Evolutionary conservation across 1,140 invertebrate genomes (phyloP), one percentile per base, ranked within the genome.

Genomic region (Ooceraea biroi): DNA sequence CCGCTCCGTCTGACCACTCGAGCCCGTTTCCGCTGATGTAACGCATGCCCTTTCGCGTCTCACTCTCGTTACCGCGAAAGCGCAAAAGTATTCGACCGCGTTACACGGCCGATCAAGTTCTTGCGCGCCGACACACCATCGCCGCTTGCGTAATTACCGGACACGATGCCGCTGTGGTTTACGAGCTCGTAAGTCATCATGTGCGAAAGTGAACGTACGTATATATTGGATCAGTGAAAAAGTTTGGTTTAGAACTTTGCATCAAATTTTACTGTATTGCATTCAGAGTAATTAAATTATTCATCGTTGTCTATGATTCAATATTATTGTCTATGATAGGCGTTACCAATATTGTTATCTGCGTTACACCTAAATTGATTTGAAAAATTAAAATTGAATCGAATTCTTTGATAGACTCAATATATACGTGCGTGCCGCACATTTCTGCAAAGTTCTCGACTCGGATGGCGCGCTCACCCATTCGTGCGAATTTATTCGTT

Each of bases 201-300:
- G 19, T 12, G 55, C 52, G 68, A 73, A 73, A 82, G 77, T 82
- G 77, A 80, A 58, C 19, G 50, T 41, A 36, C 61, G 36, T 69
- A 41, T 72, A n/a, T n/a, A n/a, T n/a, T n/a, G n/a, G n/a, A n/a
- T n/a, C n/a, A n/a, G n/a, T n/a, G n/a, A n/a, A n/a, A n/a, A n/a
- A n/a, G n/a, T n/a, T n/a, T n/a, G n/a, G n/a, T n/a, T n/a, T n/a
- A n/a, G n/a, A n/a, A n/a, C n/a, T n/a, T n/a, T n/a, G n/a, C n/a
- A n/a, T n/a, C n/a, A n/a, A n/a, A n/a, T n/a, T n/a, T n/a, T n/a
- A n/a, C n/a, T n/a, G n/a, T n/a, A n/a, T n/a, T n/a, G n/a, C n/a
- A n/a, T n/a, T n/a, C n/a, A n/a, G n/a, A n/a, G n/a, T n/a, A n/a
- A n/a, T n/a, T n/a, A n/a, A n/a, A n/a, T n/a, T n/a, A n/a, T n/a